Conservation (phyloP, 2,888 invertebrate species). For the Clostera curtula region DNA sequence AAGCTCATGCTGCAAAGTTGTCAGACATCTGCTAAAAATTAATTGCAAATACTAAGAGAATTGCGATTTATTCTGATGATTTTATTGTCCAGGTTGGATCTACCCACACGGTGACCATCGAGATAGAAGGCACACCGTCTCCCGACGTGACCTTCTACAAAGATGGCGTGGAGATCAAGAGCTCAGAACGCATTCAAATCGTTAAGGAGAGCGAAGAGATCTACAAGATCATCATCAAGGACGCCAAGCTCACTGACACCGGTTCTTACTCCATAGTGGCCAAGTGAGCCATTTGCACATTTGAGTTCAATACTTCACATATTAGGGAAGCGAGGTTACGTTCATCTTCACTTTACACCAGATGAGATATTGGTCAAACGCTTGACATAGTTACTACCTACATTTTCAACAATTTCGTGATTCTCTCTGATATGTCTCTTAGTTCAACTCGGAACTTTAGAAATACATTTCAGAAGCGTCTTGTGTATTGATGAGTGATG, state of each 20-base stretch:
- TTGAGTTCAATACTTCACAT: background rate
- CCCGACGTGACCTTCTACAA: conserved; percentile 91
- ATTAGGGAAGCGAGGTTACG: too few relatives aligned
- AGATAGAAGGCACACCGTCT: conserved; percentile 88
- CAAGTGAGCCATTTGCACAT: conserved; percentile 48
- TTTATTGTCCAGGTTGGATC: conserved; percentile 66
- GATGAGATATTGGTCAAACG: too few relatives aligned
- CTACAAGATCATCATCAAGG: conserved; percentile 81
- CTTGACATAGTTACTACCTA: too few relatives aligned
- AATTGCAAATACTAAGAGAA: too few relatives aligned
- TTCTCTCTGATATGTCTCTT: too few relatives aligned
- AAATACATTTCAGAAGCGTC: too few relatives aligned
- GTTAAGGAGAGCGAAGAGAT: conserved; percentile 80
- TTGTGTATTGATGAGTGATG: too few relatives aligned
- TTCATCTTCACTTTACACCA: too few relatives aligned
- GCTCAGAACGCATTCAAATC: conserved; percentile 82
- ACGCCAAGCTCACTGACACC: conserved; percentile 83
- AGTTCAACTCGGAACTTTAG: too few relatives aligned
- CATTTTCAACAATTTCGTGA: too few relatives aligned
- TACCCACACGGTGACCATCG: conserved; percentile 84
- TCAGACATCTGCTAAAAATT: too few relatives aligned
- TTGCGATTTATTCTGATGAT: background rate
- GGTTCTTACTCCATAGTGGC: conserved; percentile 93
- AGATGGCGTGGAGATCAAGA: conserved; percentile 86
- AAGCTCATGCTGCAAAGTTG: too few relatives aligned